Conservation (phyloP, 2,888 invertebrate genomes). For the Disparrhopalites patrizii region DNA sequence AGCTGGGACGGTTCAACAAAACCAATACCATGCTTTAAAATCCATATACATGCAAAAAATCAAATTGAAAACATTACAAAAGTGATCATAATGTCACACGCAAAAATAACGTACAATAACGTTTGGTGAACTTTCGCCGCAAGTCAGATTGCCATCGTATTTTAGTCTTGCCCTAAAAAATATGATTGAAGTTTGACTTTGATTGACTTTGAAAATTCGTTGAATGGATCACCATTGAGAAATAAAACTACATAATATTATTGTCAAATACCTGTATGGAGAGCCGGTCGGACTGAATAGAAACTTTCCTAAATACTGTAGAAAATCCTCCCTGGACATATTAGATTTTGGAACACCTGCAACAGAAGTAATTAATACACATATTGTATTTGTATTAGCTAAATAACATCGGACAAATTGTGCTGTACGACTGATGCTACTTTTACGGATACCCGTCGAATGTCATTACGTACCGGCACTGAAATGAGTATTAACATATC, state of each 20-base stretch:
- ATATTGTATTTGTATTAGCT: not conserved
- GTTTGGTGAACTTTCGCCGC: constrained; percentile 60
- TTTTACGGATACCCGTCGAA: not conserved
- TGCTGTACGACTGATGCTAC: not conserved
- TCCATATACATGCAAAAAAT: too few species aligned
- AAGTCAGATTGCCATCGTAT: constrained; percentile 60
- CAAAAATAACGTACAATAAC: constrained; percentile 58
- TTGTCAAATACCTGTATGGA: constrained; percentile 60
- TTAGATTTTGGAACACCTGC: constrained; percentile 48
- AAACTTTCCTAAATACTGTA: constrained; percentile 64
- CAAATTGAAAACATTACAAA: too few species aligned
- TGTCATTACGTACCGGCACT: constrained; percentile 22
- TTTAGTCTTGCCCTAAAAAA: constrained; percentile 59
- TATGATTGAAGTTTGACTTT: not conserved
- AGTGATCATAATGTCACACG: too few species aligned
- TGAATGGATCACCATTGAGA: too few species aligned
- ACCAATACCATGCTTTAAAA: too few species aligned
- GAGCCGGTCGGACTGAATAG: constrained; percentile 66
- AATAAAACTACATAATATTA: too few species aligned
- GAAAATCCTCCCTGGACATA: constrained; percentile 59
- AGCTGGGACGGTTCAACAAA: constrained; percentile 55
- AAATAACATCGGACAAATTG: not conserved
- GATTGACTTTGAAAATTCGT: too few species aligned
- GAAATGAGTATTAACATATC: constrained; percentile 40
- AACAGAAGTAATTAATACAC: constrained; percentile 1